Evolutionary conservation across 2,888 invertebrate species (phyloP).

Genomic region (Gastrophysa polygoni): DNA sequence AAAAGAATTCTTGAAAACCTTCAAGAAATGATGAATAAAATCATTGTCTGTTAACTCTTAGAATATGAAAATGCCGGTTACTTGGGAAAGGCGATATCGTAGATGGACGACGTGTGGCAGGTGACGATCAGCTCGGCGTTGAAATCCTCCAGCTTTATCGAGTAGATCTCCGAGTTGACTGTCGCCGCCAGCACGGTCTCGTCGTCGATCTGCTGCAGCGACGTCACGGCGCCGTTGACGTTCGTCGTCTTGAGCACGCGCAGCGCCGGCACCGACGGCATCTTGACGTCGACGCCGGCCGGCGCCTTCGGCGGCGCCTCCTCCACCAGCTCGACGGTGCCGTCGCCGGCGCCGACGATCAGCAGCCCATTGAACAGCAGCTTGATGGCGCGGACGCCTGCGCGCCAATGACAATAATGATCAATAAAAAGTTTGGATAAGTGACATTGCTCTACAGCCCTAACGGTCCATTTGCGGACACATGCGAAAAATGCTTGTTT

Average conservation of each 20-base stretch:
- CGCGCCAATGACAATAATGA: too few relatives aligned
- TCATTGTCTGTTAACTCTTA: too few relatives aligned
- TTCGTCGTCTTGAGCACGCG: slow-evolving; percentile 59
- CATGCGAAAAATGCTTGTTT: too few relatives aligned
- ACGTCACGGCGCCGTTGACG: slow-evolving; percentile 74
- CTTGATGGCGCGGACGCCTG: slow-evolving; percentile 70
- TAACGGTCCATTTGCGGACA: too few relatives aligned
- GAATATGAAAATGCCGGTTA: slow-evolving; percentile 56
- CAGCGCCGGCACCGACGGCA: slow-evolving; percentile 58
- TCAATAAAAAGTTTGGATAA: too few relatives aligned
- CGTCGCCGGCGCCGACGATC: slow-evolving; percentile 85
- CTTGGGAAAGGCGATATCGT: slow-evolving; percentile 84
- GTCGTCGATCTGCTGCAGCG: slow-evolving; percentile 68
- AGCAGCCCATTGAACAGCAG: slow-evolving; percentile 67
- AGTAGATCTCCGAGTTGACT: slow-evolving; percentile 79
- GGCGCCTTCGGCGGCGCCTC: slow-evolving; percentile 40
- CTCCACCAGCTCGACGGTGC: slow-evolving; percentile 75
- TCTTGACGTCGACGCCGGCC: slow-evolving; percentile 48
- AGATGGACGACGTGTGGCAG: slow-evolving; percentile 81
- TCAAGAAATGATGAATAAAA: too few relatives aligned
- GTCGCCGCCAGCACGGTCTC: slow-evolving; percentile 78
- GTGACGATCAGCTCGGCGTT: slow-evolving; percentile 74
- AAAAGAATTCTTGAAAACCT: too few relatives aligned
- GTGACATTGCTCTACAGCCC: too few relatives aligned
- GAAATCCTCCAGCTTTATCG: slow-evolving; percentile 72